A percentile compares a stretch with the other conserved stretches of the same genome.
Evolutionary conservation across 2,113 vertebrate species (phyloP).

Genomic region (Pomatorhinus ruficollis): DNA sequence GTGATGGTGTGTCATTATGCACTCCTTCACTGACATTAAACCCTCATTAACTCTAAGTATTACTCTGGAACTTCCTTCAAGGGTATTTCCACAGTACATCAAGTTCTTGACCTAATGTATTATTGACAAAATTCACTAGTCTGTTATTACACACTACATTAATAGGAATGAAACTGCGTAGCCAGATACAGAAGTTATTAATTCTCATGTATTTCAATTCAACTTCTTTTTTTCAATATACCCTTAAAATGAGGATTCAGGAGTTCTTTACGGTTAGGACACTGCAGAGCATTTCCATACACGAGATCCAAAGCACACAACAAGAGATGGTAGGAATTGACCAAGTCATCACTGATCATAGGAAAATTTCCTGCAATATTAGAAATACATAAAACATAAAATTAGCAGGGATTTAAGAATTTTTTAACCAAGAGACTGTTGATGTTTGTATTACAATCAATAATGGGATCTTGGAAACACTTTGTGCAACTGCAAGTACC

Average conservation of each 20-base stretch:
- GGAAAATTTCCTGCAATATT: constrained; percentile 88
- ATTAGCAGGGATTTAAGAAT: not conserved
- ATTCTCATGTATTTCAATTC: not conserved
- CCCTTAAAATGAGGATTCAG: constrained; percentile 90
- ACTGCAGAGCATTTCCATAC: constrained; percentile 88
- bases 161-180: not conserved
- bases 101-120: not conserved
- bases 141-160: not conserved
- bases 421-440: not conserved
- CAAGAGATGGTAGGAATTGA: constrained; percentile 95
- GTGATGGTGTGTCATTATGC: rapidly evolving
- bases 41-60: not conserved
- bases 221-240: constrained; percentile 16
- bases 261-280: constrained; percentile 88
- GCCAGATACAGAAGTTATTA: not conserved
- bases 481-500: not conserved
- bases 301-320: constrained; percentile 91
- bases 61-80: not conserved
- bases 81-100: not conserved
- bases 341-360: constrained; percentile 96
- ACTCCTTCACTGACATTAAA: not conserved
- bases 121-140: not conserved
- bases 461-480: not conserved
- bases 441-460: not conserved
- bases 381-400: not conserved